Evolutionary conservation across 1,140 invertebrate genomes (phyloP), one percentile per base, ranked within the genome.

Genomic region (Drosophila kepulauana): DNA sequence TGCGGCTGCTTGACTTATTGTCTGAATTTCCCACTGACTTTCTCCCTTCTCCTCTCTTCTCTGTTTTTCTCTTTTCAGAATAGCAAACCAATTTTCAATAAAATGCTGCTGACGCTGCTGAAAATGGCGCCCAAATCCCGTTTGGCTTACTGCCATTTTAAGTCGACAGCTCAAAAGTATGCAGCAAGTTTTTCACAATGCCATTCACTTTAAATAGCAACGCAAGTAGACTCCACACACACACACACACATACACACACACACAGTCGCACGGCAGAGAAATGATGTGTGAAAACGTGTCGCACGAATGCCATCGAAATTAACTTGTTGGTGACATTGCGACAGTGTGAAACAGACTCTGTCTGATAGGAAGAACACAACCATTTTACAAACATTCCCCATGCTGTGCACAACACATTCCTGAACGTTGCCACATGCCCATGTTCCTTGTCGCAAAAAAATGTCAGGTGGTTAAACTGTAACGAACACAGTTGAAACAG

Each of bases 301-400:
- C 77, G 62, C 71, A 46, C 54, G 45, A 75, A 73, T 58, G 61
- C 48, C 58, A 66, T 54, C 73, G 80, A 88, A 89, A 88, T 89
- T 81, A 88, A 89, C 85, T 81, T 88, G 85, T 71, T 65, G 80
- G 74, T 78, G 77, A 84, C 84, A 88, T 70, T 68, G 33, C 57
- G 85, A 67, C 65, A 72, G 38, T 56, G 41, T 35, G 28, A 49
- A 30, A 58, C 28, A 67, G 13, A 7, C 46, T 11, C 41, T 16
- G 56, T 65, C 61, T 57, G 57, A 84, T 75, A 88, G 82, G 80
- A 75, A 84, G 80, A 80, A 78, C 84, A 80, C 84, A 88, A 80
- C 67, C 74, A 61, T 75, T 77, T 61, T 58, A 56, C 57, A 68
- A 5, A 46, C 66, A 82, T 76, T 72, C 16, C 7, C 33, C 5